These are phyloP conservation scores for Entelurus aequoreus DNA, from an alignment of 2,113 vertebrate genomes.

Conservation along the genomic window DNA sequence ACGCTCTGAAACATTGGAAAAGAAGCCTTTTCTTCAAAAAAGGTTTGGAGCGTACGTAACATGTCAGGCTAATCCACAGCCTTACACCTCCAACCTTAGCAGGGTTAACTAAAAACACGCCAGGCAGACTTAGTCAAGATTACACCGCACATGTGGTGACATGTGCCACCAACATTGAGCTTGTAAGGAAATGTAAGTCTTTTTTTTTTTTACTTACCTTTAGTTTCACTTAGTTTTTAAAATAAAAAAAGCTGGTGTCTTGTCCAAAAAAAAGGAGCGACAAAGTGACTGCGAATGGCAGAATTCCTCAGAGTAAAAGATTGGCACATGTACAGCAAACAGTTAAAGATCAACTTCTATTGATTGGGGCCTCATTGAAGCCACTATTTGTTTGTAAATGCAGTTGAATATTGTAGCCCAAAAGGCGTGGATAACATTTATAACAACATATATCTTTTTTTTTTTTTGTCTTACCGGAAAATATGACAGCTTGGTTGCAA, in stretches of 20 bases:
- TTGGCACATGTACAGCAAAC: slow-evolving; percentile 59
- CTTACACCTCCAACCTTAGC: too few species aligned
- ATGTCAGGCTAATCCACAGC: too few species aligned
- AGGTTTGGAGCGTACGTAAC: too few species aligned
- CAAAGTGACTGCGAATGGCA: slow-evolving; percentile 50
- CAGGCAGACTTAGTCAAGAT: too few species aligned
- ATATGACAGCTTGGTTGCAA: slow-evolving; percentile 15
- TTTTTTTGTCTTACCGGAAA: neutral
- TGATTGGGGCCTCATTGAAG: slow-evolving; percentile 67
- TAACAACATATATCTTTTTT: neutral
- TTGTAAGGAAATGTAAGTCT: too few species aligned
- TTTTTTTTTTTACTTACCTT: slow-evolving; percentile 60
- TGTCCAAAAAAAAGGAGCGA: slow-evolving; percentile 66
- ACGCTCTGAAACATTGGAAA: neutral
- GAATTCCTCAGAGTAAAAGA: slow-evolving; percentile 55
- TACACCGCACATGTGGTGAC: neutral
- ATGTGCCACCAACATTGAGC: neutral
- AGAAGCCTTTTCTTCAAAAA: too few species aligned
- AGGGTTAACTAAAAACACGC: too few species aligned
- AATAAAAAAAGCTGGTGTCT: slow-evolving; percentile 49
- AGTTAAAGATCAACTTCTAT: slow-evolving; percentile 78
- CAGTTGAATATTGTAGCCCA: slow-evolving; percentile 45
- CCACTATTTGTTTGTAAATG: slow-evolving; percentile 65
- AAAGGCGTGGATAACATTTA: neutral
- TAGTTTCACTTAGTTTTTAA: slow-evolving; percentile 39